Conservation (phyloP, 2,113 vertebrate genomes). For the Struthidea cinerea region DNA sequence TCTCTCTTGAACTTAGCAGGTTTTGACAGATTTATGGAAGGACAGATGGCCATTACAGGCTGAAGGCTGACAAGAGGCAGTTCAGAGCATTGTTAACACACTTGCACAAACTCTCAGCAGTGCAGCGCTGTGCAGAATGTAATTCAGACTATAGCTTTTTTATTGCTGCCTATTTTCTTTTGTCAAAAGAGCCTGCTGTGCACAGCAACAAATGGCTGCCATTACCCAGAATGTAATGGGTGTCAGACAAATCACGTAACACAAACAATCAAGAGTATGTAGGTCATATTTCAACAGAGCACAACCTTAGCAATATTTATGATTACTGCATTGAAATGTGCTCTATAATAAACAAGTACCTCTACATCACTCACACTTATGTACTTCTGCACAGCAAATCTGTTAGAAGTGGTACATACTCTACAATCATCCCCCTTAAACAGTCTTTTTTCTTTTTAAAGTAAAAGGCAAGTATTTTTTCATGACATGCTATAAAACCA, state of each 20-base stretch:
- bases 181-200: slow-evolving; percentile 84
- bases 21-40: slow-evolving; percentile 91
- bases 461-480: slow-evolving; percentile 64
- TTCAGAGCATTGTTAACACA: slow-evolving; percentile 97
- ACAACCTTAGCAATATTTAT: slow-evolving; percentile 84
- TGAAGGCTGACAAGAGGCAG: slow-evolving; percentile 94
- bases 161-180: slow-evolving; percentile 86
- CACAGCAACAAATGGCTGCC: slow-evolving; percentile 91
- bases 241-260: slow-evolving; percentile 87
- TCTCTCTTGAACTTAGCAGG: slow-evolving; percentile 77
- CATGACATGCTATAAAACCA: slow-evolving; percentile 34
- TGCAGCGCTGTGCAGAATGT: slow-evolving; percentile 79
- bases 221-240: slow-evolving; percentile 88
- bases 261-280: slow-evolving; percentile 82
- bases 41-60: slow-evolving; percentile 94
- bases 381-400: slow-evolving; percentile 74
- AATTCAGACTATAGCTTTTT: slow-evolving; percentile 85
- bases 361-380: slow-evolving; percentile 81
- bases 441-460: slow-evolving; percentile 57
- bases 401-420: slow-evolving; percentile 63
- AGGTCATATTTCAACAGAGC: slow-evolving; percentile 84
- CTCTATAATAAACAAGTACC: slow-evolving; percentile 86
- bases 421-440: slow-evolving; percentile 64
- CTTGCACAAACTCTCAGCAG: slow-evolving; percentile 91
- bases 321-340: slow-evolving; percentile 87